Base-by-base conservation (phyloP, 2,888 invertebrate genomes). In the Sthenelais limicola region DNA sequence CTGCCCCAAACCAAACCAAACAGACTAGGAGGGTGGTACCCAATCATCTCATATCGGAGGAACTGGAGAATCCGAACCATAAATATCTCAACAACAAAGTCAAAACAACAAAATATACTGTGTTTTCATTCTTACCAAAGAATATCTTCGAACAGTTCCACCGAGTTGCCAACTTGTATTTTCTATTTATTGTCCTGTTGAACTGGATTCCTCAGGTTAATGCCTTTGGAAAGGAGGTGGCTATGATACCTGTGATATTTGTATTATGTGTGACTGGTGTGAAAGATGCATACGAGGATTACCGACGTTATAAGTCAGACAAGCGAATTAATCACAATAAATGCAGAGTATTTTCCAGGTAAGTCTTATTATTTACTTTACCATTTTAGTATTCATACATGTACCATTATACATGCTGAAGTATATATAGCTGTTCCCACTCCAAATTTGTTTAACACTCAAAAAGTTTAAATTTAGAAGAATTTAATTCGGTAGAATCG, bases 101-200 rank as follows among this genome's bases (percentile, higher is more conserved):
- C 47, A 83, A 83, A 79, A 86, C 87, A n/a, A 85, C 86, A 7
- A 85, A 98, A 89, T 98, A 98, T 88, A 96, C 96, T 30, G 85
- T 95, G 74, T 90, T 97, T 79, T 96, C 95, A 81, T 98, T 98
- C 89, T 89, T 98, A 85, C 97, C 98, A 73, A 94, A 97, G 89
- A 98, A 98, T 89, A 90, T 98, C 76, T 92, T 97, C 88, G 97
- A 98, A 90, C 98, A 98, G 90, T 97, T 98, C 88, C 97, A 97
- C 89, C 92, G 98, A 76, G 95, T 97, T 85, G 98, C 98, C 77
- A 98, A 98, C 91, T 91, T 98, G 84, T 98, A 98, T 90, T 98
- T 98, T 89, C 93, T 98, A 85, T 95, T 97, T 87, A 97, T 98
- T 87, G 96, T 97, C 82, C 90, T 97, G 81, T 91, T 98, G 78